Conservation (phyloP, 2,888 invertebrate genomes). For the Caenorhabditis sp. region DNA sequence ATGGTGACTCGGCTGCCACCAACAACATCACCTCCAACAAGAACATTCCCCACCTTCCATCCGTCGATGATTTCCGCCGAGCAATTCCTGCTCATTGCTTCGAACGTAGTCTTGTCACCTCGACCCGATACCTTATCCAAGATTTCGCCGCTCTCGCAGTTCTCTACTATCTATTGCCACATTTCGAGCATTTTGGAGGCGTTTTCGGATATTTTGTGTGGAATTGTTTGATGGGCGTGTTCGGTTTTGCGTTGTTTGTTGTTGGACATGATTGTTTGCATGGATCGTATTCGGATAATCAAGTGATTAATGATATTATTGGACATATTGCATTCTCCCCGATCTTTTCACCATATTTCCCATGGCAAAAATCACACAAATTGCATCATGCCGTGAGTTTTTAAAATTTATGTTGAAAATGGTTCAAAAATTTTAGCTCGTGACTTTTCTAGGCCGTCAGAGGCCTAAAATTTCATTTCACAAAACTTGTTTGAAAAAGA, state of each 20-base stretch:
- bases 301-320: conserved; percentile 54
- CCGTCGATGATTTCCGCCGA: conserved; percentile 60
- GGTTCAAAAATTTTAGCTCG: no score
- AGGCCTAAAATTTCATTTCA: no score
- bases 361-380: conserved; percentile 61
- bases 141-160: conserved; percentile 48
- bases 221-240: conserved; percentile 60
- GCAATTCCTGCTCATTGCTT: conserved; percentile 68
- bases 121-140: conserved; percentile 58
- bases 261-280: conserved; percentile 64
- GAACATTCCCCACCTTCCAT: conserved; percentile 44
- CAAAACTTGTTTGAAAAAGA: no score
- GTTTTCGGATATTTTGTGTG: conserved; percentile 49
- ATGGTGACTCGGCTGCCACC: no score
- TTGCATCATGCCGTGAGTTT: conserved; percentile 54
- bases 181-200: conserved; percentile 51
- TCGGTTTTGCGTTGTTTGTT: conserved; percentile 59
- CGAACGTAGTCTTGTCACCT: conserved; percentile 58
- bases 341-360: conserved; percentile 59
- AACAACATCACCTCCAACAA: no score
- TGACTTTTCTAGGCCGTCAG: background rate
- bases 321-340: conserved; percentile 57
- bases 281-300: conserved; percentile 57
- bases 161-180: conserved; percentile 51
- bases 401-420: background rate